Base-by-base conservation (phyloP, 2,113 vertebrate genomes). In the Clarias macrocephalus region DNA sequence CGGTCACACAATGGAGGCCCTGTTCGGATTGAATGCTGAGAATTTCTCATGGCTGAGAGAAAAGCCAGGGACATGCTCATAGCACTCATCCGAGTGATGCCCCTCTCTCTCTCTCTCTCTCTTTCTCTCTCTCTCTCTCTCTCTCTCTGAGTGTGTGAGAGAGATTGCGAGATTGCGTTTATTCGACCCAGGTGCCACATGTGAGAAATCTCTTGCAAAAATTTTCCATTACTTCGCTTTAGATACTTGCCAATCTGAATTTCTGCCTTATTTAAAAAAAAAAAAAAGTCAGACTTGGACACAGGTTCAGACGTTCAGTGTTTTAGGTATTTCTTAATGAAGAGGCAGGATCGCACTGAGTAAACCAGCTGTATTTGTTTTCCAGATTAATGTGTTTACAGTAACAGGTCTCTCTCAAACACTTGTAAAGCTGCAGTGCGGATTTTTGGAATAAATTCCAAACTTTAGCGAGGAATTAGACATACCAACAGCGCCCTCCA, bases 11-110 rank as follows among this genome's bases (percentile, higher is more conserved):
- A 91, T 89, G 42, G 88, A 52, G 59, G 28, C 73, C 86, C 85
- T 92, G 88, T 91, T 85, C 79, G 56, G 86, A 80, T 19, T 88
- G 89, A 91, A 91, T 85, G 70, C 75, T 42, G 90, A 89, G 90
- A 88, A 91, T 91, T 90, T 91, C 88, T 88, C 88, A 87, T 68
- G 73, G 88, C 82, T n/a, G 37, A 66, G 88, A 86, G 76, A 87
- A 85, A 77, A 80, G 80, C 80, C 82, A 72, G 82, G 60, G 37
- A 87, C 42, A 59, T 37, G 37, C 80, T 33, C 80, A 76, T 76
- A 79, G 75, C 76, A 48, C 62, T 72, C 23, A 13, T 62, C 66
- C 30, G 59, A 82, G 83, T 57, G 57, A 48, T 62, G 23, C 57
- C 30, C 2, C 18, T 9, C 68, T 23, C 33, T 37, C 16, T 18